phyloP scores from a whole-genome alignment of 2,797 vertebrate genomes.

The Danio aesculapii region DNA sequence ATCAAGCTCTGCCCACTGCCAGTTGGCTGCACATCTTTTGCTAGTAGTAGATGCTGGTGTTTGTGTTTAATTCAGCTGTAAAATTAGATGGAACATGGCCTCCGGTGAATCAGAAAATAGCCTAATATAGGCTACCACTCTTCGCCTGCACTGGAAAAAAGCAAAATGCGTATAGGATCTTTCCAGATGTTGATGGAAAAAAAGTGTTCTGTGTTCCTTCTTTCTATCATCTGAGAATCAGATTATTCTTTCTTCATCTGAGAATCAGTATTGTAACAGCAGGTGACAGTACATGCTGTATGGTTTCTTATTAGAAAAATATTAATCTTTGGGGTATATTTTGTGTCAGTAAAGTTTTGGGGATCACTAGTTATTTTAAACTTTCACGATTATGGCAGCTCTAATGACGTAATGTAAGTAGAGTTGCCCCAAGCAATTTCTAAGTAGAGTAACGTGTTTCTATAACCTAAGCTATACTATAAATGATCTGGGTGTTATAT shows the following conservation, averaged over 20 bases:
- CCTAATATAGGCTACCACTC: conserved; percentile 35
- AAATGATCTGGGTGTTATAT: no score
- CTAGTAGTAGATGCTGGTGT: conserved; percentile 73
- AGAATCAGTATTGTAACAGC: neutral
- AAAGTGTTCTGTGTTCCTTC: neutral
- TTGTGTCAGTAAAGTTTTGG: neutral
- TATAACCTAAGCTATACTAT: no score
- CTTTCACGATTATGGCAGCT: no score
- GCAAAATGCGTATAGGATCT: neutral
- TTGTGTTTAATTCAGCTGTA: conserved; percentile 77
- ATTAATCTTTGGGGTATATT: neutral
- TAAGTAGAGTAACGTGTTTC: no score
- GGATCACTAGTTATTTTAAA: no score
- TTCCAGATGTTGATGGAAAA: conserved; percentile 14
- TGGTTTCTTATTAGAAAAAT: conserved; percentile 7
- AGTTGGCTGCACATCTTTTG: conserved; percentile 75
- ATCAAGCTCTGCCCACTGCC: conserved; percentile 52
- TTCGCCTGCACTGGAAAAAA: conserved; percentile 28
- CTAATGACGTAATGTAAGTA: no score
- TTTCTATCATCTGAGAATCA: neutral
- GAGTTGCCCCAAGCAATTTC: no score
- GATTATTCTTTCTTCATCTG: neutral
- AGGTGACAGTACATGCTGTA: neutral
- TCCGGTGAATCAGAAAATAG: conserved; percentile 78
- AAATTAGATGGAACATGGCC: conserved; percentile 77